phyloP scores from a whole-genome alignment of 2,888 invertebrate species.

The Chironomus tentans region DNA sequence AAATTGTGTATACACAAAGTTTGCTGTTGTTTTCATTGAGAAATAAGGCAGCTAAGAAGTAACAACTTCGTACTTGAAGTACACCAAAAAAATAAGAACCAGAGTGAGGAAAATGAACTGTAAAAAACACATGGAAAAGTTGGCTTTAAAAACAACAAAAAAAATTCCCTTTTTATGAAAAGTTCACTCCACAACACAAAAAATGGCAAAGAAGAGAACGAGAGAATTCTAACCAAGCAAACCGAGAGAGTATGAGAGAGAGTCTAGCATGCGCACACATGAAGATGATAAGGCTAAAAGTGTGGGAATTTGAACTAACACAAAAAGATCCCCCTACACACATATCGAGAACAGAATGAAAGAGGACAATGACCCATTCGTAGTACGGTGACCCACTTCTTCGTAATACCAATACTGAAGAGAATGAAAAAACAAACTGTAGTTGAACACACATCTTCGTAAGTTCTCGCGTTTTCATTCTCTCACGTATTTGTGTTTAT shows the following conservation, averaged over 20 bases:
- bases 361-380: slow-evolving; percentile 17
- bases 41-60: too few species aligned
- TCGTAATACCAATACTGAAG: not conserved
- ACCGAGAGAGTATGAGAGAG: not conserved
- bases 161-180: not conserved
- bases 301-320: not conserved
- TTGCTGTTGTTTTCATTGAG: not conserved
- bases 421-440: not conserved
- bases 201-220: too few species aligned
- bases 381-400: slow-evolving; percentile 23
- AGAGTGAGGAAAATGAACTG: not conserved
- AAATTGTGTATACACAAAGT: not conserved
- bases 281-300: not conserved
- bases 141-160: not conserved
- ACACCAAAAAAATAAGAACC: not conserved
- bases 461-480: slow-evolving; percentile 3
- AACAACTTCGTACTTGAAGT: too few species aligned
- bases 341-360: slow-evolving; percentile 8
- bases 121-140: slow-evolving; percentile 14
- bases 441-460: slow-evolving; percentile 11
- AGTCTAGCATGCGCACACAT: not conserved
- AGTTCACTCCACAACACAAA: too few species aligned
- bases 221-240: not conserved
- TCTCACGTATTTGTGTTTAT: not conserved
- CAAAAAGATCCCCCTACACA: not conserved